phyloP scores from a whole-genome alignment of 2,888 invertebrate genomes.

The Vanessa cardui region DNA sequence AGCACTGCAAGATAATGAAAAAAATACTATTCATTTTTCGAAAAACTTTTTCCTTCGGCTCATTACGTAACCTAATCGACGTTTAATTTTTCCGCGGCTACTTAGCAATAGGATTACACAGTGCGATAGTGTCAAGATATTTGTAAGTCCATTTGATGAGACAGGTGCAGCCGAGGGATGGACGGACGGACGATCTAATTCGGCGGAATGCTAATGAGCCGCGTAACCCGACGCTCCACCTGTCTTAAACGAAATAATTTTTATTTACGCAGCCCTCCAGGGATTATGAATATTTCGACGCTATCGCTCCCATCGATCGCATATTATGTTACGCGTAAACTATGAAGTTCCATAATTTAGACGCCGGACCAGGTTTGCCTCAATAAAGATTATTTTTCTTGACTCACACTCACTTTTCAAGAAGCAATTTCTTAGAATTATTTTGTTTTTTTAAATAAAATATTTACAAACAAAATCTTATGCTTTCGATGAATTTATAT shows the following conservation, averaged over 20 bases:
- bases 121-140: constrained; percentile 67
- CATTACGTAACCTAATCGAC: constrained; percentile 26
- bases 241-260: constrained; percentile 76
- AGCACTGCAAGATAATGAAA: constrained; percentile 1
- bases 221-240: constrained; percentile 77
- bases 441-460: neutral
- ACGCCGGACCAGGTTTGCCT: constrained; percentile 44
- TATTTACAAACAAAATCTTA: neutral
- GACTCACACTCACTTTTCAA: constrained; percentile 6
- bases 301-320: constrained; percentile 54
- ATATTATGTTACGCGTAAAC: constrained; percentile 73
- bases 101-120: constrained; percentile 63
- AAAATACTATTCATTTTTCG: neutral
- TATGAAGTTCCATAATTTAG: constrained; percentile 69
- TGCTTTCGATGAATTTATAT: too few species aligned
- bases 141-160: constrained; percentile 60
- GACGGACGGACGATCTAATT: constrained; percentile 63
- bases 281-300: constrained; percentile 75
- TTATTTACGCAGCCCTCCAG: constrained; percentile 75
- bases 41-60: neutral
- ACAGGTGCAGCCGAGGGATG: constrained; percentile 66
- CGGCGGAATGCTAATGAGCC: constrained; percentile 72
- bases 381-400: constrained; percentile 26
- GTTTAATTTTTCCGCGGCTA: constrained; percentile 50
- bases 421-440: constrained; percentile 15